These are phyloP conservation scores for Steatocranus sp. DNA, from an alignment of 2,797 vertebrate genomes.

Conservation along the genomic window DNA sequence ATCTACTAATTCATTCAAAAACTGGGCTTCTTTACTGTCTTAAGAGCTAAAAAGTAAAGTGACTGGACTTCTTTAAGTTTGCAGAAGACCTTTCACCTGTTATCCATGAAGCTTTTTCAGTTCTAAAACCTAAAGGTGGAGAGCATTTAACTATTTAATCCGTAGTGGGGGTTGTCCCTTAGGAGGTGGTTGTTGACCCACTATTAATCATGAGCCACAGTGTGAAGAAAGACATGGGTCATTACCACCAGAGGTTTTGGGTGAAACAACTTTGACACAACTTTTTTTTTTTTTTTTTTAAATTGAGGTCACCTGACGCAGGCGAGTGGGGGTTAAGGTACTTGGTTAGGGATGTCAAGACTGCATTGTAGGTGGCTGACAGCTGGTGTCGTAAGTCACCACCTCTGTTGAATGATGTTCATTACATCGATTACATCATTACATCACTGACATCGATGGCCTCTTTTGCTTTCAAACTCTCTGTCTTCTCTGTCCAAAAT, in stretches of 20 bases:
- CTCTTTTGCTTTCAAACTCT: not conserved
- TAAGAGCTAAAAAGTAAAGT: not conserved
- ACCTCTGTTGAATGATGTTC: not conserved
- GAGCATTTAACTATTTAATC: not conserved
- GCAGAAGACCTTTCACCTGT: not conserved
- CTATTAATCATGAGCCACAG: not conserved
- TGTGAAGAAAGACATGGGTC: not conserved
- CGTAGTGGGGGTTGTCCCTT: not conserved
- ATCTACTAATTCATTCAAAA: not conserved
- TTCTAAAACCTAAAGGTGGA: not conserved
- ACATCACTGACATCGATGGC: not conserved
- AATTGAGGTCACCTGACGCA: not conserved
- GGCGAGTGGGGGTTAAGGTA: not conserved
- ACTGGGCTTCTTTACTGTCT: not conserved
- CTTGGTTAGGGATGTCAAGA: not conserved
- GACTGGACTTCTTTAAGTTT: not conserved
- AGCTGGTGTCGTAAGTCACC: not conserved
- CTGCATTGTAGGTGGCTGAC: not conserved
- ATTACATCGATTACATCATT: not conserved
- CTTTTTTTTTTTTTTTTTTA: not conserved
- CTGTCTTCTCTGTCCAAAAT: not conserved
- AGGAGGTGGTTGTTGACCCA: not conserved
- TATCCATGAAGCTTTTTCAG: not conserved
- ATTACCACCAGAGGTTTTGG: not conserved
- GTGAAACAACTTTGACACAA: not conserved